A percentile compares a stretch with the other conserved stretches of the same genome.
These are phyloP conservation scores for Leptopilina syphax DNA, from an alignment of 2,888 invertebrate genomes.

Conservation along the genomic window DNA sequence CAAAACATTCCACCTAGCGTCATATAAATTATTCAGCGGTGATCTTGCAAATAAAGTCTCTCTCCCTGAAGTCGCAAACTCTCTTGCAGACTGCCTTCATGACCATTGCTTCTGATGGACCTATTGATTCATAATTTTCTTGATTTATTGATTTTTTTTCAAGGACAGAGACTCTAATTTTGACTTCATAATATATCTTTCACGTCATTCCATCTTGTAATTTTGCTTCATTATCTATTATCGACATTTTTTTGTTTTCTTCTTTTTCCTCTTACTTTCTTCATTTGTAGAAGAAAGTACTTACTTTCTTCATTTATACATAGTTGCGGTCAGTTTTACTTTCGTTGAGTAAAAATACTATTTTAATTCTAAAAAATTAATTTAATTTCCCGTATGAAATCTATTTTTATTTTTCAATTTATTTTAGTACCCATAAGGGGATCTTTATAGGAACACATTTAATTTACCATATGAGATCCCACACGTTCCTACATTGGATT, in stretches of 20 bases:
- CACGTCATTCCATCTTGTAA: neutral
- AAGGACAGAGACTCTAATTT: slow-evolving; percentile 10
- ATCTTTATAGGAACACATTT: no score
- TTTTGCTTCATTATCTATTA: neutral
- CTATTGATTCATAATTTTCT: slow-evolving; percentile 15
- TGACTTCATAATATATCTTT: neutral
- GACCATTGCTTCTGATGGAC: slow-evolving; percentile 16
- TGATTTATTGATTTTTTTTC: slow-evolving; percentile 23
- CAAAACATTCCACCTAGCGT: slow-evolving; percentile 29
- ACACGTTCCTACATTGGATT: no score
- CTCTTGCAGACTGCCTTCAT: slow-evolving; percentile 31
- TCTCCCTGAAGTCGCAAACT: neutral
- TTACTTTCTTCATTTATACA: no score
- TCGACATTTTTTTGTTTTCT: neutral
- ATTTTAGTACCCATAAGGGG: no score
- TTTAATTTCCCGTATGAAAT: no score
- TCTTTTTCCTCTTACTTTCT: neutral
- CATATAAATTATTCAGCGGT: slow-evolving; percentile 31
- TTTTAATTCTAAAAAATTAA: no score
- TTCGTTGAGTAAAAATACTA: no score
- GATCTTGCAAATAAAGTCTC: slow-evolving; percentile 17
- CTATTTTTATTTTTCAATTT: no score
- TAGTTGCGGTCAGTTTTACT: no score
- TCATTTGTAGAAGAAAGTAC: no score
- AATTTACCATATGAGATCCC: no score